Evolutionary conservation across 1,140 invertebrate genomes (phyloP).

Genomic region (Fopius arisanus): DNA sequence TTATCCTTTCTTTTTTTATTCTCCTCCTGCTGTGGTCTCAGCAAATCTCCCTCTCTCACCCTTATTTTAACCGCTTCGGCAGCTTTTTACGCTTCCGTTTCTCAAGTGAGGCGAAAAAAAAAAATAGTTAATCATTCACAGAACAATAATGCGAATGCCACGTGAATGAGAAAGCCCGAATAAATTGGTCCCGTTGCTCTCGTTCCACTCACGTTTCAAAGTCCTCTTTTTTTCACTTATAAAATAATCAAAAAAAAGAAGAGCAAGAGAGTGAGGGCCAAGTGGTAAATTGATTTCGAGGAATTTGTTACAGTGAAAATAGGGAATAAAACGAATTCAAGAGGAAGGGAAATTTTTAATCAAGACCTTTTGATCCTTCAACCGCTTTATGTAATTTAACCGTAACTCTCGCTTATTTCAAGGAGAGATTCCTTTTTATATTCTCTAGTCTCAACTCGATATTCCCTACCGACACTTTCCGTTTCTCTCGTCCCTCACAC

Average conservation of each 20-base stretch:
- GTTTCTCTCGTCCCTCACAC: neutral
- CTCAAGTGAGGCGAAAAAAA: neutral
- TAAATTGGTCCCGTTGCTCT: constrained; percentile 54
- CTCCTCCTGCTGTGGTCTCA: neutral
- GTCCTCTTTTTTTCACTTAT: neutral
- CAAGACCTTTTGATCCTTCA: neutral
- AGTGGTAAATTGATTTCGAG: neutral
- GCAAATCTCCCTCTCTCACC: neutral
- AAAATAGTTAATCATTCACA: neutral
- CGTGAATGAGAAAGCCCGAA: constrained; percentile 39
- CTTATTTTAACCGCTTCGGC: neutral
- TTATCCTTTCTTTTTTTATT: constrained; percentile 8
- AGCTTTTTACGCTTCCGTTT: neutral
- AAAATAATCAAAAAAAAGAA: neutral
- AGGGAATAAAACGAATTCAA: neutral
- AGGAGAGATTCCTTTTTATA: neutral
- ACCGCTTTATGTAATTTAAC: neutral
- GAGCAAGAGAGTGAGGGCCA: neutral
- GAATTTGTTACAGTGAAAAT: neutral
- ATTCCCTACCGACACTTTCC: neutral
- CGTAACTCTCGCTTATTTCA: neutral
- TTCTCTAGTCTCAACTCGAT: neutral
- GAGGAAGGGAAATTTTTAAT: neutral
- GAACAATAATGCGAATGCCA: constrained; percentile 15
- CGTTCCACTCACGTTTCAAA: constrained; percentile 25